Base-by-base conservation (phyloP, 2,797 vertebrate genomes). In the Enteromius afrohamiltoni region DNA sequence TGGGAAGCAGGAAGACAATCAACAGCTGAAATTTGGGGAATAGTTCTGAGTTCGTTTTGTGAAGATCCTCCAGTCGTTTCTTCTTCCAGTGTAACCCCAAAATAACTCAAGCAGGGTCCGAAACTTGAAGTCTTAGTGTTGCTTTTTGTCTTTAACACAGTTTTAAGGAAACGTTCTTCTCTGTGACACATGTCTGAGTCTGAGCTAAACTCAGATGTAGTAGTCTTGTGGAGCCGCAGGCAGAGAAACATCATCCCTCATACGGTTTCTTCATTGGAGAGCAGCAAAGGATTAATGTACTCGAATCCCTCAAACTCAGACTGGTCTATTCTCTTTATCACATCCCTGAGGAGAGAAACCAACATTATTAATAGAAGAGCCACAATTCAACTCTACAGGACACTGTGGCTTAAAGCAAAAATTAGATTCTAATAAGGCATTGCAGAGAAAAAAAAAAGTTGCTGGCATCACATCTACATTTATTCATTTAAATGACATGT, bases 301-400 rank as follows among this genome's bases (percentile, higher is more conserved):
- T 99, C 98, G 75, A 99, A 99, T 86, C 98, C 98, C 92, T 98
- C 97, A 77, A 99, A 99, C 89, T 99, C 98, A 0, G 98, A 97
- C 95, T 99, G 98, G 94, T 99, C 98, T 92, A 99, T 99, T 94
- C 97, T 95, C 93, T 98, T 99, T 89, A 99, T 97, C 93, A 96
- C 95, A 78, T 98, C 97, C 92, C 98, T 99, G 93, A 79, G 88
- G 86, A 83, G 81, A 81, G 87, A 87, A 65, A 84, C 29, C 79
- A 67, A 62, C 75, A 62, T 78, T 78, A 78, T 83, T 83, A 62
- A 64, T 70, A 31, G 11, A 37, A 26, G 21, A 71, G 37, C 31
- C 55, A 82, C 17, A 75, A 21, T 53, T 62, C 26, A 67, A 40
- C 42, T 53, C 77, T 19, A 49, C 69, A 47, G 70, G 13, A 31